Conservation (phyloP, 2,797 vertebrate genomes). For the Threskiornis aethiopicus region DNA sequence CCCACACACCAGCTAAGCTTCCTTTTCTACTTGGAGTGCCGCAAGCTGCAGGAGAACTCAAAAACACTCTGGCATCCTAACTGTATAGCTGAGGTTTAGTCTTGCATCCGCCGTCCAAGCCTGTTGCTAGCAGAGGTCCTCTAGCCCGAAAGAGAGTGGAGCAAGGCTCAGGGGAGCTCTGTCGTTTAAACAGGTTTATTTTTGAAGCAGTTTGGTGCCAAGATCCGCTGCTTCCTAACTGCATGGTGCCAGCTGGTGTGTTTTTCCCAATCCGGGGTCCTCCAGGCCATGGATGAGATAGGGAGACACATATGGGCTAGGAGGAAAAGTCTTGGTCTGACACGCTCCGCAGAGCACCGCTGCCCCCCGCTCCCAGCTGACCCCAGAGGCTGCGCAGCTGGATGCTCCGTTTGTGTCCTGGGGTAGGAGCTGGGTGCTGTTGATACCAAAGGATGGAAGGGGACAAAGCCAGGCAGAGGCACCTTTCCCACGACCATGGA, state of each 20-base stretch:
- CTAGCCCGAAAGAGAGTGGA: not conserved
- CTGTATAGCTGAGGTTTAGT: not conserved
- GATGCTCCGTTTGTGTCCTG: not conserved
- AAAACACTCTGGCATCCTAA: not conserved
- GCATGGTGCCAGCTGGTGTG: rapidly evolving
- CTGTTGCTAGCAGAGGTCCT: not conserved
- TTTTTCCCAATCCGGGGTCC: not conserved
- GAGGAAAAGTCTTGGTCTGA: not conserved
- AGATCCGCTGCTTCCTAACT: not conserved
- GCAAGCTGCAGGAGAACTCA: not conserved
- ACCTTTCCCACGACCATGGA: not conserved
- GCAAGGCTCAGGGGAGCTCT: not conserved
- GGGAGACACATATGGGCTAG: not conserved
- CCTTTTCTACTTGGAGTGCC: not conserved
- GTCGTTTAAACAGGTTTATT: not conserved
- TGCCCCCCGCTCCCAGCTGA: not conserved
- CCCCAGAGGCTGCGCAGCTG: not conserved
- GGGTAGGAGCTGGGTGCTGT: not conserved
- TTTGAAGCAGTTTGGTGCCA: not conserved
- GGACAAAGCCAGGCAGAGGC: not conserved
- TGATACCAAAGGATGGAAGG: not conserved
- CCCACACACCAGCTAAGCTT: not conserved
- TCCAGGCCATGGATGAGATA: rapidly evolving
- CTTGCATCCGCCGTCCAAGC: not conserved
- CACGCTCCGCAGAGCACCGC: not conserved